Conservation (phyloP, 2,888 invertebrate species). For the Rhingia campestris region DNA sequence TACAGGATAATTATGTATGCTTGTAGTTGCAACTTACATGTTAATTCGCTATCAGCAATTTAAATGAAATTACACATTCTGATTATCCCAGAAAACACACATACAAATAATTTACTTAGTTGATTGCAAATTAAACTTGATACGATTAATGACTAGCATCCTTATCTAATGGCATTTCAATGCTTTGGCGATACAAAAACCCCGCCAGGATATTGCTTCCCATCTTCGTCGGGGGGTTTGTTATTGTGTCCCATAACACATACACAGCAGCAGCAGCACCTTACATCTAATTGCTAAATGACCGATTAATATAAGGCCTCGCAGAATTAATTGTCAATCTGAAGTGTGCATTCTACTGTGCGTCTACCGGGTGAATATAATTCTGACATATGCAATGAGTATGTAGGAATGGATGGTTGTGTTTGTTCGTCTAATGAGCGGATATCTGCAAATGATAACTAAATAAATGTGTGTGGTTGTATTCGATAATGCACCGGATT, state of each 20-base stretch:
- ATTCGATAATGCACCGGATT: not conserved
- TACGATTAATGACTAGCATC: conserved; percentile 67
- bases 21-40: conserved; percentile 51
- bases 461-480: conserved; percentile 51
- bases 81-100: conserved; percentile 31
- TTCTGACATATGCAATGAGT: conserved; percentile 42
- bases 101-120: conserved; percentile 68
- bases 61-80: conserved; percentile 62
- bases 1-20: not conserved
- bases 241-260: not conserved
- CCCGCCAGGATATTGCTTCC: conserved; percentile 37
- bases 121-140: conserved; percentile 74
- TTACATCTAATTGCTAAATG: conserved; percentile 70
- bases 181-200: conserved; percentile 48
- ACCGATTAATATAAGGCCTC: conserved; percentile 70
- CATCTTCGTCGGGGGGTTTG: not conserved
- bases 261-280: conserved; percentile 13
- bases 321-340: conserved; percentile 72
- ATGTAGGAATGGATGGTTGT: not conserved
- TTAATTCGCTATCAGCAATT: conserved; percentile 71
- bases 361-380: conserved; percentile 26
- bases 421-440: conserved; percentile 59
- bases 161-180: conserved; percentile 73
- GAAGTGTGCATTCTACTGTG: conserved; percentile 48
- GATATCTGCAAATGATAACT: conserved; percentile 71